Evolutionary conservation across 2,888 invertebrate species (phyloP).

Genomic region (Hypsopygia costalis): DNA sequence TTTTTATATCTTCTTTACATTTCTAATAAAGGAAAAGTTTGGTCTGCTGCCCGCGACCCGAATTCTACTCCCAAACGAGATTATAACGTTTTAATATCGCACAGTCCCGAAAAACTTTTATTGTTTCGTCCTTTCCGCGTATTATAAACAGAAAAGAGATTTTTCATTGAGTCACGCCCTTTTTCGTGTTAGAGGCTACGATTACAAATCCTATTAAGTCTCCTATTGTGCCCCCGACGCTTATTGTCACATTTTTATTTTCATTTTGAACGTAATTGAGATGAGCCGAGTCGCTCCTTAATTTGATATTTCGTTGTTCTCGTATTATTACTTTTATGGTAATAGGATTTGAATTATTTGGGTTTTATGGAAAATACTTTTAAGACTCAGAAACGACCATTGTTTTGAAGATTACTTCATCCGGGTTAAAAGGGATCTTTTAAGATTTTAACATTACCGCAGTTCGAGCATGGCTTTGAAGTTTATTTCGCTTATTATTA

Average conservation of each 20-base stretch:
- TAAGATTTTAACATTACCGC: slow-evolving; percentile 3
- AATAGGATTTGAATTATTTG: slow-evolving; percentile 26
- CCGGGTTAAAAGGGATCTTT: slow-evolving; percentile 11
- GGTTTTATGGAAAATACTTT: slow-evolving; percentile 23
- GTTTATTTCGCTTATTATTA: not conserved
- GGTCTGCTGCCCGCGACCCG: slow-evolving; percentile 41
- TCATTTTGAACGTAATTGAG: slow-evolving; percentile 60
- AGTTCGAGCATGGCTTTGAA: not conserved
- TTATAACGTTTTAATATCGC: slow-evolving; percentile 73
- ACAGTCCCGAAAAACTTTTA: slow-evolving; percentile 62
- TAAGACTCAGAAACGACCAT: slow-evolving; percentile 15
- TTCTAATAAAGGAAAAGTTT: slow-evolving; percentile 62
- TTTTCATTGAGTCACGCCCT: slow-evolving; percentile 63
- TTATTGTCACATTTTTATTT: slow-evolving; percentile 59
- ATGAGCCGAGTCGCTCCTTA: slow-evolving; percentile 51
- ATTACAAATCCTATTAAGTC: slow-evolving; percentile 65
- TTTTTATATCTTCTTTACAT: slow-evolving; percentile 51
- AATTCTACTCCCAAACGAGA: slow-evolving; percentile 50
- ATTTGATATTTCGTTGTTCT: slow-evolving; percentile 55
- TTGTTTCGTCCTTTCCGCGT: slow-evolving; percentile 59
- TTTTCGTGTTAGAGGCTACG: slow-evolving; percentile 45
- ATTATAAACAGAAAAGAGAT: slow-evolving; percentile 61
- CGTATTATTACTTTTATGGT: slow-evolving; percentile 49
- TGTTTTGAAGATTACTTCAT: slow-evolving; percentile 17
- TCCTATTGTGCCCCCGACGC: slow-evolving; percentile 43